A percentile compares a stretch with the other conserved stretches of the same genome.
phyloP scores from a whole-genome alignment of 2,797 vertebrate species.

The Aratinga solstitialis region DNA sequence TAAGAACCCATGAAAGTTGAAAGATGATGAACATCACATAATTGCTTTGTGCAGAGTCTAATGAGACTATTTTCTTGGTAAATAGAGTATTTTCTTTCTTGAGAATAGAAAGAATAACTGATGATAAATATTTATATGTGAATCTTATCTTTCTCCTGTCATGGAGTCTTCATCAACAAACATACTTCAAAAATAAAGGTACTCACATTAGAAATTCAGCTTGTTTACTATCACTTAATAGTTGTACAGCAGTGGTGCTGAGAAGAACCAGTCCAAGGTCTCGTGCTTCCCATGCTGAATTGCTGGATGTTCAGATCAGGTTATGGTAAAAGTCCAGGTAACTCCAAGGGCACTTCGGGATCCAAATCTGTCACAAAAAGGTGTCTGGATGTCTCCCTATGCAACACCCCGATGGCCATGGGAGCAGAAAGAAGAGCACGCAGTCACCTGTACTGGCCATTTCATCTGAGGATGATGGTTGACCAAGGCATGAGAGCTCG shows the following conservation, averaged over 20 bases:
- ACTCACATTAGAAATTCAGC: background rate
- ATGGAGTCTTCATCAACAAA: background rate
- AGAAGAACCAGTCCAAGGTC: background rate
- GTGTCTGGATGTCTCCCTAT: background rate
- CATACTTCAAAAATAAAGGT: background rate
- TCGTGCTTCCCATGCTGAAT: background rate
- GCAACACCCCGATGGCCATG: background rate
- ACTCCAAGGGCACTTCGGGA: background rate
- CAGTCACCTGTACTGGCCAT: background rate
- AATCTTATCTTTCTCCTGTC: slow-evolving; percentile 6
- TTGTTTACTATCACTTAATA: background rate
- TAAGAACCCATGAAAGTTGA: slow-evolving; percentile 49
- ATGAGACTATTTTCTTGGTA: slow-evolving; percentile 27
- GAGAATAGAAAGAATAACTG: slow-evolving; percentile 21
- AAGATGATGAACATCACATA: slow-evolving; percentile 45
- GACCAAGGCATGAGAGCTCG: background rate
- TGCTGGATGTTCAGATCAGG: background rate
- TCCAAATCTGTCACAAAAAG: background rate
- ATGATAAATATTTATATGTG: slow-evolving; percentile 53
- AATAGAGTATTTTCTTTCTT: slow-evolving; percentile 41
- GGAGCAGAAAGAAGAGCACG: background rate
- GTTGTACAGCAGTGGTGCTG: background rate
- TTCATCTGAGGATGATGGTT: background rate
- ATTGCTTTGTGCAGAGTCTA: slow-evolving; percentile 40
- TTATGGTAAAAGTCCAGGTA: background rate